phyloP scores from a whole-genome alignment of 1,140 invertebrate genomes.

The Hyphantria cunea region DNA sequence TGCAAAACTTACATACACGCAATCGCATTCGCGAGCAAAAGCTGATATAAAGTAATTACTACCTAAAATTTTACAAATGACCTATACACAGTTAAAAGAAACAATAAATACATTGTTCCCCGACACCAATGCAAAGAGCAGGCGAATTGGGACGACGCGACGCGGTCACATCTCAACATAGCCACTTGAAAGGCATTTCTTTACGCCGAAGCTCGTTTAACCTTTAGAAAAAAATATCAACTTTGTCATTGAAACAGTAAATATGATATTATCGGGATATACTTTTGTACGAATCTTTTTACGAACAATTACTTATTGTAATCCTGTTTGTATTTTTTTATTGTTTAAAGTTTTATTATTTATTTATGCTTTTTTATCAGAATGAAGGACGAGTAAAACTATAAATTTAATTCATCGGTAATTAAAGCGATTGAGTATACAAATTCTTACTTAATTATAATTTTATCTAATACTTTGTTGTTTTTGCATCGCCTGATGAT shows the following conservation, averaged over 20 bases:
- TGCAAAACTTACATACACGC: no score
- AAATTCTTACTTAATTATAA: no score
- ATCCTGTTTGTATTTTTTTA: no score
- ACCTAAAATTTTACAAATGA: not conserved
- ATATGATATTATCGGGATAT: not conserved
- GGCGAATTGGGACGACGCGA: constrained; percentile 22
- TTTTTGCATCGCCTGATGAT: no score
- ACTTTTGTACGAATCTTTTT: not conserved
- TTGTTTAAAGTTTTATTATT: no score
- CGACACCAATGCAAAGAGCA: constrained; percentile 1
- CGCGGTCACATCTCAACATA: constrained; percentile 16
- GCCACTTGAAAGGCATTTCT: constrained; percentile 18
- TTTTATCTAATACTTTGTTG: no score
- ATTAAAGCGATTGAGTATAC: no score
- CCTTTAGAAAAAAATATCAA: not conserved
- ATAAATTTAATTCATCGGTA: no score
- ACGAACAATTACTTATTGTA: not conserved
- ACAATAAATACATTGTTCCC: constrained; percentile 20
- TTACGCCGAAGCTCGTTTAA: constrained; percentile 8
- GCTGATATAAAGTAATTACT: no score
- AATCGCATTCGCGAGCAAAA: no score
- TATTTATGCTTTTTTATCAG: no score
- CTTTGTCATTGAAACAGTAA: not conserved
- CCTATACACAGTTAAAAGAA: constrained; percentile 6
- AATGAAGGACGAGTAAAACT: no score